Conservation (phyloP, 2,888 invertebrate genomes). For the Aporophyla nigra region DNA sequence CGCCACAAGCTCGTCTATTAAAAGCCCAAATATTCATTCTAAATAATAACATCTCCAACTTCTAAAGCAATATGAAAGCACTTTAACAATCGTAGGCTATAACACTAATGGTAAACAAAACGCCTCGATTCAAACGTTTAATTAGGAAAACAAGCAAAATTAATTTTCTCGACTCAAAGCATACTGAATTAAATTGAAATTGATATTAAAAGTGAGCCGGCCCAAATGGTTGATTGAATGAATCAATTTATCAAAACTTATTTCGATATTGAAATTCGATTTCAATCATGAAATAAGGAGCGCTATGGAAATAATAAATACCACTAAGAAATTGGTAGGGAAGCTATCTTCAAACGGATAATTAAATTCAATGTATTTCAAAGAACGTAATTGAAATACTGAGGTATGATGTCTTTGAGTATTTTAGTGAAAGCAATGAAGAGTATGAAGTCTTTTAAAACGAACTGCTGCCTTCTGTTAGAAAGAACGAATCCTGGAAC, state of each 20-base stretch:
- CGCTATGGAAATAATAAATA: constrained; percentile 51
- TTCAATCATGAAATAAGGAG: constrained; percentile 50
- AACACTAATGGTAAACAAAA: constrained; percentile 53
- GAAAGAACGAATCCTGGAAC: background rate
- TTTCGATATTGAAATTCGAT: constrained; percentile 60
- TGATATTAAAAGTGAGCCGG: constrained; percentile 60
- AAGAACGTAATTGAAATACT: constrained; percentile 62
- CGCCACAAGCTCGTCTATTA: too few species aligned
- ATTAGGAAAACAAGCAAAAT: constrained; percentile 62
- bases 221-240: constrained; percentile 60
- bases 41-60: constrained; percentile 35
- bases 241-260: constrained; percentile 66
- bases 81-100: constrained; percentile 17
- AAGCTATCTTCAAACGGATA: constrained; percentile 53
- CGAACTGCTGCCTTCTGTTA: background rate
- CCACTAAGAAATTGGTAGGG: constrained; percentile 44
- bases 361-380: constrained; percentile 61
- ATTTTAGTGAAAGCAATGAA: constrained; percentile 27
- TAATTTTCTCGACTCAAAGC: constrained; percentile 60
- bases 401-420: constrained; percentile 61
- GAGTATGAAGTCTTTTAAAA: background rate
- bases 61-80: constrained; percentile 24
- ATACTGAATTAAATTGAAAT: constrained; percentile 57
- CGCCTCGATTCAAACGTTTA: constrained; percentile 43
- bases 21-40: constrained; percentile 9